These are phyloP conservation scores for Meleagris gallopavo DNA, from an alignment of 2,113 vertebrate genomes.

Conservation along the genomic window DNA sequence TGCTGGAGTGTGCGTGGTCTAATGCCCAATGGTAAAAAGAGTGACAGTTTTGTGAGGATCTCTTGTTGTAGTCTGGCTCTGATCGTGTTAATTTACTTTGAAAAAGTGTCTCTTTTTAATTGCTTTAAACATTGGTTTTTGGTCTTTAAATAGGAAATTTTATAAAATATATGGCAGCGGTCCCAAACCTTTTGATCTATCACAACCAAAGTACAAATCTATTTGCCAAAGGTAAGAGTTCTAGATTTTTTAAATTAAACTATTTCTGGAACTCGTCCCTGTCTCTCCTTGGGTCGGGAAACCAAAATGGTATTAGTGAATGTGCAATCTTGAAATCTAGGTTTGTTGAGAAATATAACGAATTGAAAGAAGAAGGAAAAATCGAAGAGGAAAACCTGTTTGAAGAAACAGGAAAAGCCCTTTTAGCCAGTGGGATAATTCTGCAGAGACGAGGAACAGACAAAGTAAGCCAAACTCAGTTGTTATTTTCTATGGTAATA, in stretches of 20 bases:
- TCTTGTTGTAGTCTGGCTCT: too few relatives aligned
- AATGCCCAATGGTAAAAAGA: accelerated
- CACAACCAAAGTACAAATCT: conserved; percentile 83
- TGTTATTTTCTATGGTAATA: not conserved
- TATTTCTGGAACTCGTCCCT: accelerated
- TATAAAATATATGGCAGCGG: conserved; percentile 83
- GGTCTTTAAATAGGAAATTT: conserved; percentile 82
- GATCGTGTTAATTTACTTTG: too few relatives aligned
- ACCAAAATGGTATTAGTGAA: accelerated
- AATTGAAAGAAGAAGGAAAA: conserved; percentile 80
- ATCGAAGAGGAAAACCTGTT: conserved; percentile 83
- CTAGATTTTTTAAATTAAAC: not conserved
- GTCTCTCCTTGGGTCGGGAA: accelerated
- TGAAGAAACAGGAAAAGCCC: conserved; percentile 86
- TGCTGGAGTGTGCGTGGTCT: accelerated
- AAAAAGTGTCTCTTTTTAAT: accelerated
- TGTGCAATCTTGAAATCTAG: conserved; percentile 55
- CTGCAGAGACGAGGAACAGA: conserved; percentile 77
- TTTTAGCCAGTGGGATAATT: conserved; percentile 84
- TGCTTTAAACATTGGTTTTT: not conserved
- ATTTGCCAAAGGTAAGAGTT: conserved; percentile 85
- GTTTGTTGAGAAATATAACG: conserved; percentile 89
- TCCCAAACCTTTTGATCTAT: conserved; percentile 81
- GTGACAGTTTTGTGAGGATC: accelerated
- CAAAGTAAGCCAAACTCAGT: conserved; percentile 61